Conservation (phyloP, 2,888 invertebrate genomes). For the Polylopha cassiicola region DNA sequence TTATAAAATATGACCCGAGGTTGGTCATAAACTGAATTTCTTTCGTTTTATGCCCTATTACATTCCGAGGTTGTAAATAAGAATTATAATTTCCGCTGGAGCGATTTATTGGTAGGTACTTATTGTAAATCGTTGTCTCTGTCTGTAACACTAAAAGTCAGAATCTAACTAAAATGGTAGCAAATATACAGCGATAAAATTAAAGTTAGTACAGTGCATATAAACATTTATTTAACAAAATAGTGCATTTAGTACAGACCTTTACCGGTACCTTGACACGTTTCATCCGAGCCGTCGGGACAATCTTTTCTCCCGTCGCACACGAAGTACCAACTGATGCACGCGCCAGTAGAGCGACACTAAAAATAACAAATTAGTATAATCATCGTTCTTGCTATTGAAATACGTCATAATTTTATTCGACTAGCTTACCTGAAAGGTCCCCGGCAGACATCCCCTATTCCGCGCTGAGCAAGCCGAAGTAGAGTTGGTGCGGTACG, state of each 20-base stretch:
- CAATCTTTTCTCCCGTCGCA: conserved; percentile 92
- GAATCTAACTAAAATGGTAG: no score
- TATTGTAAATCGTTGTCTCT: no score
- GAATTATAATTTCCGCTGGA: no score
- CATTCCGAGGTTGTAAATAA: no score
- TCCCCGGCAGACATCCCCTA: conserved; percentile 89
- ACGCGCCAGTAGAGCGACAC: conserved; percentile 90
- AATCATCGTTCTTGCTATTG: not conserved
- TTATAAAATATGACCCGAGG: no score
- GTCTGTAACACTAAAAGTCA: no score
- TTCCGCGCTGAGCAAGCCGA: conserved; percentile 82
- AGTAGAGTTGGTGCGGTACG: conserved; percentile 76
- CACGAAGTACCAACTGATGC: conserved; percentile 95
- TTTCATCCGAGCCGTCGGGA: conserved; percentile 91
- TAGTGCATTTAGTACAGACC: conserved; percentile 54
- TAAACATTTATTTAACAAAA: conserved; percentile 24
- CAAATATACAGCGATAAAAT: no score
- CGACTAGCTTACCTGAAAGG: conserved; percentile 82
- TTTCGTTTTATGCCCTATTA: no score
- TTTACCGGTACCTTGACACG: conserved; percentile 80
- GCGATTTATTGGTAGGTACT: no score
- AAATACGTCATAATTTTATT: not conserved
- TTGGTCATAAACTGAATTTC: no score
- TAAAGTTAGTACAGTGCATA: conserved; percentile 14
- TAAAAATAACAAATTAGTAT: conserved; percentile 51